Base-by-base conservation (phyloP, 2,888 invertebrate genomes). In the Lottia scabra region DNA sequence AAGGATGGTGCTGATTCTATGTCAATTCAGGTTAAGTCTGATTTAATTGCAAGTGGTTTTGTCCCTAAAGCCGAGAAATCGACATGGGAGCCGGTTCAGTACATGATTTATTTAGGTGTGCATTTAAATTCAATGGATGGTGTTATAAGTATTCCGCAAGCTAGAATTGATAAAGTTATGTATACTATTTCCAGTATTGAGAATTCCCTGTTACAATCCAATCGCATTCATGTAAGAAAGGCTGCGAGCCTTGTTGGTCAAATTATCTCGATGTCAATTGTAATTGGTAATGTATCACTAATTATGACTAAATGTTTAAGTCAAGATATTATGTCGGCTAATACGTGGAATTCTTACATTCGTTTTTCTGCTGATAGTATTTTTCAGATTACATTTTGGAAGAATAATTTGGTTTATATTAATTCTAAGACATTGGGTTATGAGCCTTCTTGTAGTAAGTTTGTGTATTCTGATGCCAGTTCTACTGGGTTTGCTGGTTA, bases 201-300 rank as follows among this genome's bases (percentile, higher is more conserved):
- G n/a, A 56, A 23, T 56, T 56, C 19, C 13, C 19, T 19, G 12
- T 8, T 56, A 23, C 8, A 56, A 56, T 19, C 56, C 13, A 56
- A 23, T n/a, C 56, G 19, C n/a, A 10, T 56, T 23, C 56, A 56
- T 23, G 56, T 23, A 23, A 8, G 56, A 23, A 56, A 56, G 23
- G 56, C 13, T n/a, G 10, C 12, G n/a, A 56, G 8, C 16, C 23
- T 56, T 12, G 56, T 23, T 10, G 56, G 56, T n/a, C 56, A 56
- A 23, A 44, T 75, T 12, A 72, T 77, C 63, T 77, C 77, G 5
- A 71, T 73, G 77, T 43, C 63, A 13, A 56, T 77, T 43, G 75
- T 73, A n/a, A 63, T 77, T 19, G 68, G 70, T n/a, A 71, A 76
- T 38, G 16, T 70, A n/a, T 19, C 68, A 13, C 74, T 70, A 63